Base-by-base conservation (phyloP, 2,888 invertebrate species). In the Drosophila affinis region DNA sequence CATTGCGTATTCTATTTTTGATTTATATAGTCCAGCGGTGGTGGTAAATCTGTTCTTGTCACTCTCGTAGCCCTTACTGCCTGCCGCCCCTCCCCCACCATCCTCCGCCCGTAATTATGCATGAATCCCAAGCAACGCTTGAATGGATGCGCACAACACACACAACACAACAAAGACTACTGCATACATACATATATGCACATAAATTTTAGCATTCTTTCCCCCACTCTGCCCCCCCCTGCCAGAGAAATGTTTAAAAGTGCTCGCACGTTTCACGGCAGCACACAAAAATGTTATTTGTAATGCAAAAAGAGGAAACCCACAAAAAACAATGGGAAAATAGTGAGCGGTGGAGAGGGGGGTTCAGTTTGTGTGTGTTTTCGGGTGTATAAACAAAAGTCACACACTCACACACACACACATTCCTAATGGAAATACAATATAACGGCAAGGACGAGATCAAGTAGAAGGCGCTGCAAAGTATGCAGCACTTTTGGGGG, bases 341-440 rank as follows among this genome's bases (percentile, higher is more conserved):
- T 54, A 57, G 67, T 48, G 61, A 21, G 3, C 21, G 21, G 21
- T 21, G 21, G 21, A 3, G 55, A 52, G 48, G 67, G 52, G 65
- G 45, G n/a, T 52, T 18, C 18, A 18, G 18, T 18, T 47, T 52
- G 45, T 39, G 54, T 29, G 49, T 55, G 47, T 64, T 49, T 49
- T 44, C n/a, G 69, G 70, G 70, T 61, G 75, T 71, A 78, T 77
- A 81, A 80, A 72, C 79, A 80, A 80, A 27, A 63, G n/a, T 74
- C 27, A 27, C 27, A 29, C 29, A 29, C 14, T 74, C 27, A 7
- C 27, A 2, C 29, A 6, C 29, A 9, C 29, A 79, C 67, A 77
- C 78, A 81, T 77, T 78, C 79, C 72, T 79, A 80, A 79, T 82
- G 77, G 82, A 82, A 82, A 80, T 80, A 78, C 77, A 82, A 82